Conservation (phyloP, 2,797 vertebrate species). For the Enteromius radiatus region DNA sequence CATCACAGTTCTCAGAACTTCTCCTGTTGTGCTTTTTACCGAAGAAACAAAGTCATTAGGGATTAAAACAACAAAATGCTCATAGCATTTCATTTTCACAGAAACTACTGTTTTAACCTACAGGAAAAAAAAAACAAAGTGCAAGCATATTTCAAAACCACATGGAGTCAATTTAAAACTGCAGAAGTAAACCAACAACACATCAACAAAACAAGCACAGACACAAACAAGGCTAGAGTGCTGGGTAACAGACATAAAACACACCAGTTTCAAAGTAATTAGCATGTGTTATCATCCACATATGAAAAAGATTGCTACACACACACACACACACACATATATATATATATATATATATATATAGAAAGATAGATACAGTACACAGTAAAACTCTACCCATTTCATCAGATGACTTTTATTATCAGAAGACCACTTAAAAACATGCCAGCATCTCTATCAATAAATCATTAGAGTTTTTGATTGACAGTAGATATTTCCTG, state of each 20-base stretch:
- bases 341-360: too few species aligned
- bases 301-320: too few species aligned
- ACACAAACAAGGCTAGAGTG: not conserved
- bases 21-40: not conserved
- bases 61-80: not conserved
- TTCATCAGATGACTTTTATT: not conserved
- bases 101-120: not conserved
- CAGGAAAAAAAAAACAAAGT: not conserved
- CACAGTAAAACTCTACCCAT: not conserved
- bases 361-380: not conserved
- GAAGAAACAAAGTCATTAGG: not conserved
- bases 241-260: not conserved
- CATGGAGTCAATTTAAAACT: slow-evolving; percentile 6
- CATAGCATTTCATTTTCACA: not conserved
- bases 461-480: slow-evolving; percentile 15
- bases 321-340: too few species aligned
- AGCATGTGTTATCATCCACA: too few species aligned
- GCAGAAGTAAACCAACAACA: slow-evolving; percentile 33
- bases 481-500: not conserved
- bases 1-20: not conserved
- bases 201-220: slow-evolving; percentile 23
- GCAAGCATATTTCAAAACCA: slow-evolving; percentile 2
- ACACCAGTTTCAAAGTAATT: slow-evolving; percentile 14
- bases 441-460: not conserved
- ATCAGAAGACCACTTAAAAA: not conserved